phyloP scores from a whole-genome alignment of 2,888 invertebrate species.

The Pecten maximus region DNA sequence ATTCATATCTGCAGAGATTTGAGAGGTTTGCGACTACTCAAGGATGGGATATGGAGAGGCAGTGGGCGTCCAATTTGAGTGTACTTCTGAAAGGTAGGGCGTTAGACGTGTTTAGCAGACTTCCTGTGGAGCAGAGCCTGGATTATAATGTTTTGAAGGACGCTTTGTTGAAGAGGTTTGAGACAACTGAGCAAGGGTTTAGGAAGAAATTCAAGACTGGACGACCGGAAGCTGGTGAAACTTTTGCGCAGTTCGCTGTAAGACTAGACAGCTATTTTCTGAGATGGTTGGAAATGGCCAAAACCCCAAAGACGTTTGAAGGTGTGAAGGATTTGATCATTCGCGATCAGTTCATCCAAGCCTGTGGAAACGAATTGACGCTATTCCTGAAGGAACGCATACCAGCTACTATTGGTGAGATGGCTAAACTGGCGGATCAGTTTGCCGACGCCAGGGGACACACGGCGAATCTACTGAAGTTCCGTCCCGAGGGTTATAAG shows the following conservation, averaged over 20 bases:
- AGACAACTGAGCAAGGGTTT: slow-evolving; percentile 52
- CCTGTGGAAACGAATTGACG: slow-evolving; percentile 36
- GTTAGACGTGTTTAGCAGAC: slow-evolving; percentile 48
- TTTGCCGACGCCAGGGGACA: slow-evolving; percentile 47
- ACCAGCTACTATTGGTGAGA: slow-evolving; percentile 45
- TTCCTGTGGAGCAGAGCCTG: slow-evolving; percentile 42
- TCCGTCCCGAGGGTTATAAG: neutral
- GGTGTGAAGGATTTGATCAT: slow-evolving; percentile 48
- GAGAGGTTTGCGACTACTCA: slow-evolving; percentile 38
- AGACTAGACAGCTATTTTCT: slow-evolving; percentile 46
- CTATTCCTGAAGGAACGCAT: slow-evolving; percentile 54
- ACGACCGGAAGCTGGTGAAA: slow-evolving; percentile 48
- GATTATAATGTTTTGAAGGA: slow-evolving; percentile 48
- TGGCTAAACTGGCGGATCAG: slow-evolving; percentile 50
- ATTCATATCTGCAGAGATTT: slow-evolving; percentile 47
- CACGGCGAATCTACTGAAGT: neutral
- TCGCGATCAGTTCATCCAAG: slow-evolving; percentile 46
- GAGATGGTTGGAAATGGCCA: slow-evolving; percentile 52
- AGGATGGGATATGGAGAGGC: slow-evolving; percentile 21
- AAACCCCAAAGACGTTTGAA: slow-evolving; percentile 39
- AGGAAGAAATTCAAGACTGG: slow-evolving; percentile 48
- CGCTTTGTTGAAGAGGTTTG: slow-evolving; percentile 49
- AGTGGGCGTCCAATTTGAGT: slow-evolving; percentile 49
- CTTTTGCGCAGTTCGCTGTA: slow-evolving; percentile 46
- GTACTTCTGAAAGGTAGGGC: slow-evolving; percentile 53